These are phyloP conservation scores for Lathronympha strigana DNA, from an alignment of 2,888 invertebrate genomes.

Conservation along the genomic window DNA sequence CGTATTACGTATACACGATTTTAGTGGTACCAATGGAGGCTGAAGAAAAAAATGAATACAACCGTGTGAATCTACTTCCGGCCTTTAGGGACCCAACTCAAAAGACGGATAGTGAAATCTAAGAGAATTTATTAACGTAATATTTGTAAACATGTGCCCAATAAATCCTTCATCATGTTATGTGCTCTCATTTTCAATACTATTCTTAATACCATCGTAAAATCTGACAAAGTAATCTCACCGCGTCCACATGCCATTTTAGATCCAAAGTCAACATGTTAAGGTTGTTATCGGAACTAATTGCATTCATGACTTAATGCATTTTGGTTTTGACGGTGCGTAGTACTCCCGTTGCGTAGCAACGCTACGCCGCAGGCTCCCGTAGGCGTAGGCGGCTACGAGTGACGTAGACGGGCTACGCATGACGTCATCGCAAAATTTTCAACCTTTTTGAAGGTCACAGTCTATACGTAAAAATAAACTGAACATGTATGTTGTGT, in stretches of 20 bases:
- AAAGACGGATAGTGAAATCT: too few species aligned
- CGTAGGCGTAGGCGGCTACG: slow-evolving; percentile 39
- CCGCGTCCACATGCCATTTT: not conserved
- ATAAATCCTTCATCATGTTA: not conserved
- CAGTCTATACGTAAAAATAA: slow-evolving; percentile 25
- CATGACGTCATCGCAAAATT: slow-evolving; percentile 7
- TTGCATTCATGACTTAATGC: not conserved
- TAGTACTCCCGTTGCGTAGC: slow-evolving; percentile 40
- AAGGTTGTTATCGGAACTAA: not conserved
- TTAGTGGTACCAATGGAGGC: too few species aligned
- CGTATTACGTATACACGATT: too few species aligned
- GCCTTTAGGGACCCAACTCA: not conserved
- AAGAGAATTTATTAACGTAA: not conserved
- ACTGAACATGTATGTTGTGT: slow-evolving; percentile 31
- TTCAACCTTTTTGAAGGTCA: slow-evolving; percentile 32
- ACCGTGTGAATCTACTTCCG: not conserved
- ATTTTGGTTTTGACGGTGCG: not conserved
- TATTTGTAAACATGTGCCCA: not conserved
- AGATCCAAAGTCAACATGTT: not conserved
- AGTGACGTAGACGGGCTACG: slow-evolving; percentile 35
- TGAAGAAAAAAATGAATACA: too few species aligned
- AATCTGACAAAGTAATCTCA: not conserved
- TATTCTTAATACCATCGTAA: not conserved
- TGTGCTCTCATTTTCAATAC: slow-evolving; percentile 8
- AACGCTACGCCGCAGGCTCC: slow-evolving; percentile 40